These are phyloP conservation scores for Stichodactyla helianthus DNA, from an alignment of 64 coral and sea anemone genomes.

Conservation along the genomic window DNA sequence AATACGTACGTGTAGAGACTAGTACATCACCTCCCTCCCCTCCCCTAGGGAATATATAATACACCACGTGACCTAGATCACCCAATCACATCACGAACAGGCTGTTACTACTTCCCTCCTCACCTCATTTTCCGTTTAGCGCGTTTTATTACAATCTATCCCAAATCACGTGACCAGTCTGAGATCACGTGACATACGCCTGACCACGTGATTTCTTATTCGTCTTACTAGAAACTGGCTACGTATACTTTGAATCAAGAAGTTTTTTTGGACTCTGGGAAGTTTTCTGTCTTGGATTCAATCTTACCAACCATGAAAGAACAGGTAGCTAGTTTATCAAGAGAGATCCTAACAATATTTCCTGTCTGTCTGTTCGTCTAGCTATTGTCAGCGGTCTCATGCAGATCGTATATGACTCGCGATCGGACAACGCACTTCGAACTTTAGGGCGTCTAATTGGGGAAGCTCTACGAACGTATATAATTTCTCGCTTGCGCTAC, in stretches of 20 bases:
- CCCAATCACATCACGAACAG: no score
- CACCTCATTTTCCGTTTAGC: no score
- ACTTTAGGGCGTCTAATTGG: no score
- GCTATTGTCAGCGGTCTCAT: neutral
- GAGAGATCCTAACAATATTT: neutral
- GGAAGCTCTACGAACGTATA: no score
- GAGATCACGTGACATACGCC: neutral
- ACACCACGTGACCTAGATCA: no score
- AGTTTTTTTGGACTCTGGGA: conserved; percentile 66
- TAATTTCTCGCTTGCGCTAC: no score
- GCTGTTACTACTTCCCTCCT: no score
- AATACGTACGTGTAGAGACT: conserved; percentile 38
- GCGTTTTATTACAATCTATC: no score
- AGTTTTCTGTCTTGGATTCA: conserved; percentile 67
- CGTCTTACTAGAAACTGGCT: conserved; percentile 9
- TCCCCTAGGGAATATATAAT: neutral
- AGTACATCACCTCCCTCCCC: neutral
- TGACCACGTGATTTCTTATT: neutral
- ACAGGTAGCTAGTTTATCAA: conserved; percentile 50
- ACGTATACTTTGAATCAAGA: conserved; percentile 25
- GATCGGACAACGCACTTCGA: no score
- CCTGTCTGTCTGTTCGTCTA: neutral
- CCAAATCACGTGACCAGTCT: no score
- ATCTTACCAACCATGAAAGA: conserved; percentile 70
- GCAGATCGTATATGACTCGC: no score